Evolutionary conservation across 2,113 vertebrate species (phyloP), one percentile per base, ranked within the genome.

Genomic region (Prunella fulvescens): DNA sequence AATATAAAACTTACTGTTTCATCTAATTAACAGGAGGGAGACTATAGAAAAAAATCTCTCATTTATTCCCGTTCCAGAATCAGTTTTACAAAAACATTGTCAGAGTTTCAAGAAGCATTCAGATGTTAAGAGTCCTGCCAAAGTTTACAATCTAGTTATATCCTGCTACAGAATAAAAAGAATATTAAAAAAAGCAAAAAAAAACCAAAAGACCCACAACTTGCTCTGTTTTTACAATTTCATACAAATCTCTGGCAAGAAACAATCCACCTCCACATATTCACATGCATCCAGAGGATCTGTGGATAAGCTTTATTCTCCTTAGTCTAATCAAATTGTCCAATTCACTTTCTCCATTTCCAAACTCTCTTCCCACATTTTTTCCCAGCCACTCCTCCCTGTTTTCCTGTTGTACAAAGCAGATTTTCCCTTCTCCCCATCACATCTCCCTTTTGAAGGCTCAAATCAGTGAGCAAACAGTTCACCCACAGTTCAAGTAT

Each of bases 81-180:
- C 62, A 94, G 51, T 54, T 82, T 77, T 70, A 66, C 58, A 88
- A 89, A 94, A 97, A 65, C 20, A 50, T 10, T 81, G 57, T 90
- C 87, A 88, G 73, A 81, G 51, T 95, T 97, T 94, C 71, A 91
- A 90, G 87, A 95, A 95, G 51, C 40, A 70, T 95, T 92, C 82
- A 82, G 86, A 91, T 77, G 57, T 84, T 92, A 61, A 94, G 66
- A 69, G 66, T 56, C 54, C 74, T 91, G 94, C 96, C 97, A 97
- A 95, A 94, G 92, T 96, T 98, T 92, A 90, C 82, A 90, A 66
- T 88, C 71, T 40, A 81, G 82, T 81, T 96, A 71, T 45, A 93
- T 93, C 89, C 94, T 92, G 84, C 90, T 83, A 33, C 48, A 93
- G 81, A 44, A 42, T 60, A 56, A 39, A 60, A 35, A 28, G 3